phyloP scores from a whole-genome alignment of 2,888 invertebrate genomes.

The Tineola bisselliella region DNA sequence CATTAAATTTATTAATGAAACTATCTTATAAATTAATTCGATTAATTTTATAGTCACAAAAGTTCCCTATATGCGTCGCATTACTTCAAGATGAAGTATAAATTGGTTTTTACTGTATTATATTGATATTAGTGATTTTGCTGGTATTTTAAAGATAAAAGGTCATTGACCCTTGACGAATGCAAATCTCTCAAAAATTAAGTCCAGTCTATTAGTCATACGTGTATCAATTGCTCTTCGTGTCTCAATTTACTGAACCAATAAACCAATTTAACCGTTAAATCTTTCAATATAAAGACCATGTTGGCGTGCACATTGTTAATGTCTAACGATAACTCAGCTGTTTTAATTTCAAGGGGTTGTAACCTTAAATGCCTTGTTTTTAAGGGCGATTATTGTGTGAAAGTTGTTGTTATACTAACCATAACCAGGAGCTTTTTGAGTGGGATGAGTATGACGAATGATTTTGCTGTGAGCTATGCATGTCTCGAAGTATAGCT shows the following conservation, averaged over 20 bases:
- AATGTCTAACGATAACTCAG: neutral
- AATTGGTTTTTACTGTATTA: too few species aligned
- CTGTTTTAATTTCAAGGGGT: neutral
- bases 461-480: constrained; percentile 1
- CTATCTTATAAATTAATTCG: too few species aligned
- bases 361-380: neutral
- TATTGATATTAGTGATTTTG: too few species aligned
- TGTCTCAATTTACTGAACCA: constrained; percentile 3
- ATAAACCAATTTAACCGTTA: neutral
- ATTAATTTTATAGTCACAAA: too few species aligned
- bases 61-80: too few species aligned
- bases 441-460: constrained; percentile 10
- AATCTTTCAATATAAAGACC: neutral
- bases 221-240: constrained; percentile 7
- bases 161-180: neutral
- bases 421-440: constrained; percentile 1
- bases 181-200: constrained; percentile 9
- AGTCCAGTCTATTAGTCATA: constrained; percentile 8
- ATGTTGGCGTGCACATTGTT: neutral
- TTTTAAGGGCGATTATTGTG: neutral
- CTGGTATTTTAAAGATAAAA: too few species aligned
- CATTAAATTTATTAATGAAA: too few species aligned
- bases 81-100: too few species aligned
- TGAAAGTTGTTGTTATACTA: neutral
- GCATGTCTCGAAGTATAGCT: neutral